Evolutionary conservation across 2,888 invertebrate species (phyloP), one percentile per base, ranked within the genome.

Genomic region (Emesis furor): DNA sequence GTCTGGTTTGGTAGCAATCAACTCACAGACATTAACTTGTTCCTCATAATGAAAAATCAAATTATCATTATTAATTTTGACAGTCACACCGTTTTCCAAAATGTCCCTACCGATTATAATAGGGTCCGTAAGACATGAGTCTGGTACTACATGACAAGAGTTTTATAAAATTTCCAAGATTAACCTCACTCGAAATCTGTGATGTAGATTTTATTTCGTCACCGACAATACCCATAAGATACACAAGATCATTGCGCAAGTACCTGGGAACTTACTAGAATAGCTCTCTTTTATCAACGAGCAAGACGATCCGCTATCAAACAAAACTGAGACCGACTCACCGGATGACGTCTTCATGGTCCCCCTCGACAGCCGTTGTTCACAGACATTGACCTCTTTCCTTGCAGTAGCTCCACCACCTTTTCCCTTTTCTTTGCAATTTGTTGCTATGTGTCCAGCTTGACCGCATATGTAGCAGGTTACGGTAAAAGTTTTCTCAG

Each of bases 201-300:
- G 12, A 35, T 0, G 30, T 30, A 30, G 73, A 79, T n/a, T 51
- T 14, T 46, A 82, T 35, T 42, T 84, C 78, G 72, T 85, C 81
- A 39, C 82, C 73, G 0, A 82, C 87, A 32, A 88, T 82, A 17
- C 86, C 89, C 4, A 17, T 78, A 14, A 90, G 78, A 73, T 78
- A 79, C 3, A 89, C 86, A 4, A 82, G 68, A 73, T 75, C 71
- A 24, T 85, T 84, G 35, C 84, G 81, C 68, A 75, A 83, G 87
- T 84, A 76, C 84, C 79, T 14, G 69, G 51, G 55, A 82, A 62
- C 42, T 82, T 83, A 35, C 12, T 10, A 76, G 3, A 32, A 68
- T 81, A 73, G 65, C 68, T 78, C 39, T 74, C 24, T 71, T 71
- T 78, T 3, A 79, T 6, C 14, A 85, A 55, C 0, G 78, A 82